Percentiles rank a stretch among this genome's conserved stretches.
These are phyloP conservation scores for Leucoraja ocellata DNA, from an alignment of 2,797 vertebrate species.

Conservation along the genomic window DNA sequence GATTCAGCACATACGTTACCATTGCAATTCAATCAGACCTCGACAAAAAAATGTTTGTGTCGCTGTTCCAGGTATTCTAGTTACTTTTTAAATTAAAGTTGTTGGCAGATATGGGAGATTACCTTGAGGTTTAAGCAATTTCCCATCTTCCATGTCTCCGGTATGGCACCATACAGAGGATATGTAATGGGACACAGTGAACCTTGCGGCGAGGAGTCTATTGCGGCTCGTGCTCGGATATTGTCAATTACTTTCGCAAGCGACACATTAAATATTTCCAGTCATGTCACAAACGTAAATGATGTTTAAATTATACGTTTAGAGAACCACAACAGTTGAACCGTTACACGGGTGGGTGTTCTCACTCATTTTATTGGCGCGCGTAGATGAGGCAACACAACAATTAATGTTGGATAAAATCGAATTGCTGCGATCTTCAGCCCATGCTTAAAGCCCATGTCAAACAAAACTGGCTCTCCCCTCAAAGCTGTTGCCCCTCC, in stretches of 20 bases:
- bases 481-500: background rate
- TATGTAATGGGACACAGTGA: background rate
- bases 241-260: background rate
- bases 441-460: background rate
- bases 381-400: background rate
- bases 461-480: background rate
- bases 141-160: background rate
- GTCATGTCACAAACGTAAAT: background rate
- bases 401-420: background rate
- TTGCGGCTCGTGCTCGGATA: background rate
- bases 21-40: slow-evolving; percentile 18
- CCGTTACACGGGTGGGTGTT: background rate
- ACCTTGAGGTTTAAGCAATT: background rate
- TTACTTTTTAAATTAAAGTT: slow-evolving; percentile 26
- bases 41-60: background rate
- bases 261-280: background rate
- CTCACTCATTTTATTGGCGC: background rate
- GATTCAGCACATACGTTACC: background rate
- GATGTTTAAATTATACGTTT: background rate
- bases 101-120: too few relatives aligned
- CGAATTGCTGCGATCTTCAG: background rate
- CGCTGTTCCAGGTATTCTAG: slow-evolving; percentile 24
- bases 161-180: too few relatives aligned
- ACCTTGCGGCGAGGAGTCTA: background rate
- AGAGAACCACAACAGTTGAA: background rate